phyloP scores from a whole-genome alignment of 1,140 invertebrate genomes.

The Sarcophaga peregrina region DNA sequence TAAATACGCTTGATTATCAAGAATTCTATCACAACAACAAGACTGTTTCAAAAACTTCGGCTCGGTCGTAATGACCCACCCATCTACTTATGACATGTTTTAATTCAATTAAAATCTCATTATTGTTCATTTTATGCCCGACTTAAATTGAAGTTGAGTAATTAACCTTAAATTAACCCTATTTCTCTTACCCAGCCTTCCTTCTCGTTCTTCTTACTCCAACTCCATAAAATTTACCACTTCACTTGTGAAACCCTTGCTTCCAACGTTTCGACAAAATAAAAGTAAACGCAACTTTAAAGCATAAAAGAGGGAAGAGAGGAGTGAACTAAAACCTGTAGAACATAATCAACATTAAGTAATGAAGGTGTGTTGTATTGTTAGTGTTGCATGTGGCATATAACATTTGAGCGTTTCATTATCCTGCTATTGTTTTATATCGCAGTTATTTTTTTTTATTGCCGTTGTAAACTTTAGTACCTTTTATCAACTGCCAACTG shows the following conservation, averaged over 20 bases:
- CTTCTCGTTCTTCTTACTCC: background rate
- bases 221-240: background rate
- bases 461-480: background rate
- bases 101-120: conserved; percentile 11
- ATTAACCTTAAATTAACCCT: background rate
- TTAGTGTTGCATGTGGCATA: background rate
- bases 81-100: background rate
- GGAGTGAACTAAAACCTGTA: background rate
- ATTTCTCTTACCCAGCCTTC: too few relatives aligned
- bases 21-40: too few relatives aligned
- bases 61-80: too few relatives aligned
- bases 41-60: too few relatives aligned
- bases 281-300: background rate
- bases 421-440: background rate
- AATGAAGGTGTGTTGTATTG: background rate
- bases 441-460: background rate
- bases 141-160: background rate
- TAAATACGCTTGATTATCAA: too few relatives aligned
- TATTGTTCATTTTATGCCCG: background rate
- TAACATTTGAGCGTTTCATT: background rate
- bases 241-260: too few relatives aligned
- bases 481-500: background rate
- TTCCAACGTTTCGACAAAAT: too few relatives aligned
- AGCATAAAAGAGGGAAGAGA: background rate
- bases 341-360: background rate